Percentiles rank a stretch among this genome's conserved stretches.
Evolutionary conservation across 2,797 vertebrate genomes (phyloP).

Genomic region (Argentina silus): DNA sequence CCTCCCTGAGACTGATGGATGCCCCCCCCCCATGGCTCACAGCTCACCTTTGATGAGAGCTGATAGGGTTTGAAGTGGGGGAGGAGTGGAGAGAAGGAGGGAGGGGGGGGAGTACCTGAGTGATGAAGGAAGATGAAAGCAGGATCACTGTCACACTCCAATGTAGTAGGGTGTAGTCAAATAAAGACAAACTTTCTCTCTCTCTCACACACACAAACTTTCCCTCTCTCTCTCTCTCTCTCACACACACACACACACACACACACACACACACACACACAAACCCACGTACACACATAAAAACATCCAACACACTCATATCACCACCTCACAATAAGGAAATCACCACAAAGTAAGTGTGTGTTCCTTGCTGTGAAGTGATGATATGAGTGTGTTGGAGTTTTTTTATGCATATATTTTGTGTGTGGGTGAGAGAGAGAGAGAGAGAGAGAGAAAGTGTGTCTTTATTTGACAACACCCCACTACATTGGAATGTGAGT

Average conservation of each 20-base stretch:
- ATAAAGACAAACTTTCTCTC: not conserved
- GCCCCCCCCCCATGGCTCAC: conserved; percentile 7
- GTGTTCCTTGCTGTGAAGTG: too few species aligned
- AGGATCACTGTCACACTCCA: conserved; percentile 5
- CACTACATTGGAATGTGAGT: too few species aligned
- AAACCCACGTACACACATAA: not conserved
- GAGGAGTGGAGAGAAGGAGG: not conserved
- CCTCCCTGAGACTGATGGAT: not conserved
- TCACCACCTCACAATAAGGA: too few species aligned
- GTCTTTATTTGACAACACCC: too few species aligned
- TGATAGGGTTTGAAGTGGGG: not conserved
- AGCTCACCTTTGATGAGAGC: conserved; percentile 4
- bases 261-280: not conserved
- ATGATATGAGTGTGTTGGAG: too few species aligned
- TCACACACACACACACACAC: not conserved
- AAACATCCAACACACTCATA: not conserved
- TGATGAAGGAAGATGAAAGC: conserved; percentile 5
- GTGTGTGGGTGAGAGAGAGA: too few species aligned
- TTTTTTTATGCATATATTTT: too few species aligned
- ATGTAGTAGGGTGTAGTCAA: not conserved
- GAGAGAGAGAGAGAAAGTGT: too few species aligned
- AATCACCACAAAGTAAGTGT: too few species aligned
- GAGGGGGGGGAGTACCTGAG: not conserved
- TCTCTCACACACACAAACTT: conserved; percentile 2
- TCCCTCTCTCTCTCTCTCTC: not conserved